Percentiles rank a stretch among this genome's conserved stretches.
phyloP scores from a whole-genome alignment of 2,113 vertebrate genomes.

The Cottus gobio region DNA sequence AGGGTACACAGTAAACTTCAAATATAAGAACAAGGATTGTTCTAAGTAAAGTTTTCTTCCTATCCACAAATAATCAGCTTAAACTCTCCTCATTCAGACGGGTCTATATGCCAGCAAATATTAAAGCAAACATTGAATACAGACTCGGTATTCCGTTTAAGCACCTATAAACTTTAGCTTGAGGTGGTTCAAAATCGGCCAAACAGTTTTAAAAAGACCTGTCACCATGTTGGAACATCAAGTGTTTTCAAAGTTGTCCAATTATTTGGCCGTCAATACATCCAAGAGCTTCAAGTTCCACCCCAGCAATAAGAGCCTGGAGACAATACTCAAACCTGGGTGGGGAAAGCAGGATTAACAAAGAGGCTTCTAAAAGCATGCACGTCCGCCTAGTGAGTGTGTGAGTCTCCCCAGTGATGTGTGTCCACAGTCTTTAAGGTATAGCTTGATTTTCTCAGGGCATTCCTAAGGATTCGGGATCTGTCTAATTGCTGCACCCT shows the following conservation, averaged over 20 bases:
- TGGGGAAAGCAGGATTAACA: neutral
- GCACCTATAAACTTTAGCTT: neutral
- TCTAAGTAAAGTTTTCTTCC: neutral
- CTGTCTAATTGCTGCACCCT: constrained; percentile 52
- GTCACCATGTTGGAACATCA: neutral
- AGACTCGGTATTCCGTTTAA: too few relatives aligned
- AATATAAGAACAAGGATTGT: neutral
- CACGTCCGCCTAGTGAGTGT: neutral
- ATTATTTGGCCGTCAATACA: neutral
- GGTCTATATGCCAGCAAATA: neutral
- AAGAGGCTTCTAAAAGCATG: neutral
- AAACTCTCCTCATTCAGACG: neutral
- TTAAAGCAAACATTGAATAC: too few relatives aligned
- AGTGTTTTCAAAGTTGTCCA: neutral
- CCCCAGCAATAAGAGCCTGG: neutral
- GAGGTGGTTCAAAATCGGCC: neutral
- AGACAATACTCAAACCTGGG: neutral
- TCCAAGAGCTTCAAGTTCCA: neutral
- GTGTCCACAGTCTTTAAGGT: constrained; percentile 4
- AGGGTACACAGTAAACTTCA: neutral
- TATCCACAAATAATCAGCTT: neutral
- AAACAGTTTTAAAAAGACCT: neutral
- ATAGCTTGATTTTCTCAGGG: constrained; percentile 32
- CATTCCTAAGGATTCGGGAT: constrained; percentile 28
- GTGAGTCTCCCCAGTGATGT: neutral